Evolutionary conservation across 2,113 vertebrate genomes (phyloP).

Genomic region (Zosterops borbonicus): DNA sequence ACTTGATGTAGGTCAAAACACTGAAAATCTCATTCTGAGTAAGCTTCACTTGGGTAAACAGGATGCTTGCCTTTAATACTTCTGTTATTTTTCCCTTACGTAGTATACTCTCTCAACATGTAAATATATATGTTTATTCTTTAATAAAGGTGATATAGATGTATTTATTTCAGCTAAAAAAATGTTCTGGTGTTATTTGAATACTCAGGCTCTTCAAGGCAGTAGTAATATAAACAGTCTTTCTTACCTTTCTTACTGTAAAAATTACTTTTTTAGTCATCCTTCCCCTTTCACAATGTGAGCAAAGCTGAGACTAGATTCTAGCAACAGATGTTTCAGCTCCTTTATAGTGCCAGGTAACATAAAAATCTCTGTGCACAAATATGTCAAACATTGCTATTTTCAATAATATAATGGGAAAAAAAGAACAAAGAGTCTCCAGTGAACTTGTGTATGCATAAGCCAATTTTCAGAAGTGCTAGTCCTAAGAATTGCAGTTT

Average conservation of each 20-base stretch:
- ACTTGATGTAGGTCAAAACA: not conserved
- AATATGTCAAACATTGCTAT: slow-evolving; percentile 4
- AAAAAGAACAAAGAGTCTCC: not conserved
- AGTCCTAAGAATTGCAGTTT: not conserved
- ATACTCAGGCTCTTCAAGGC: not conserved
- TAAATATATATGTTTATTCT: not conserved
- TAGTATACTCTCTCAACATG: not conserved
- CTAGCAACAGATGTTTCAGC: not conserved
- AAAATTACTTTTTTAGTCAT: not conserved
- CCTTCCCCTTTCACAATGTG: not conserved
- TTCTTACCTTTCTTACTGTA: not conserved
- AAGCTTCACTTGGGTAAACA: not conserved
- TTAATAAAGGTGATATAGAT: not conserved
- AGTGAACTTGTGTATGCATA: not conserved
- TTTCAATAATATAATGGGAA: slow-evolving; percentile 29
- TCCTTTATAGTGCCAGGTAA: slow-evolving; percentile 4
- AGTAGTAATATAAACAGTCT: not conserved
- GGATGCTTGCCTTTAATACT: not conserved
- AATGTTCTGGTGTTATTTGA: not conserved
- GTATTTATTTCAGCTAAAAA: not conserved
- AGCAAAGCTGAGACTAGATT: not conserved
- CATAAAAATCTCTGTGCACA: slow-evolving; percentile 4
- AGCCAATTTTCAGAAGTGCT: not conserved
- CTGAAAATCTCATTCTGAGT: not conserved
- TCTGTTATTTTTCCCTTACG: not conserved